These are phyloP conservation scores for Sphaerodactylus townsendi DNA, from an alignment of 2,113 vertebrate species.

Conservation along the genomic window DNA sequence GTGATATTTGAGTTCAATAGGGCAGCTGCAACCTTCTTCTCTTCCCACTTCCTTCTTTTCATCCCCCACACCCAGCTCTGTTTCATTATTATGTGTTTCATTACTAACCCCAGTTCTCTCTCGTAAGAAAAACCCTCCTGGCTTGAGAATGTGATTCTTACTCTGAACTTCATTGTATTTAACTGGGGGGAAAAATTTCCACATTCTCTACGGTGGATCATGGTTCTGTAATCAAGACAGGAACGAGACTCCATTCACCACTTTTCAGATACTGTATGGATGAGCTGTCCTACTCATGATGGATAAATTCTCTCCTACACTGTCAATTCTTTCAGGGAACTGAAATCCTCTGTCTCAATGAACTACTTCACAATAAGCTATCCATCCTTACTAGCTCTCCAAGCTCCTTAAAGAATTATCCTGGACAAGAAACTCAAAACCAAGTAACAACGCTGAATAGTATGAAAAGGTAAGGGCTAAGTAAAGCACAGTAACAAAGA, in stretches of 20 bases:
- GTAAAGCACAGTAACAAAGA: background rate
- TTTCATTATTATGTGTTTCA: background rate
- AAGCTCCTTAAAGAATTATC: background rate
- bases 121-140: background rate
- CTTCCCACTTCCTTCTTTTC: background rate
- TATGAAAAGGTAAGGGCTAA: background rate
- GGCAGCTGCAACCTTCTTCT: background rate
- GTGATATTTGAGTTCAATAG: constrained; percentile 19
- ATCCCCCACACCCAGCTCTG: background rate
- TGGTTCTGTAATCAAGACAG: background rate
- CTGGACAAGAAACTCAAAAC: background rate
- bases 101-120: background rate
- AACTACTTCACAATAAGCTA: background rate
- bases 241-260: background rate
- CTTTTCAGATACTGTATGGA: background rate
- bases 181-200: background rate
- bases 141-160: background rate
- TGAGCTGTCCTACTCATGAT: too few species aligned
- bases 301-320: background rate
- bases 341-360: background rate
- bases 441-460: background rate
- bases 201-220: background rate
- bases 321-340: background rate
- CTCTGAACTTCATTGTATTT: background rate
- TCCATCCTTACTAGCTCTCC: background rate